Conservation (phyloP, 2,797 vertebrate genomes). For the Psittacula derbiana region DNA sequence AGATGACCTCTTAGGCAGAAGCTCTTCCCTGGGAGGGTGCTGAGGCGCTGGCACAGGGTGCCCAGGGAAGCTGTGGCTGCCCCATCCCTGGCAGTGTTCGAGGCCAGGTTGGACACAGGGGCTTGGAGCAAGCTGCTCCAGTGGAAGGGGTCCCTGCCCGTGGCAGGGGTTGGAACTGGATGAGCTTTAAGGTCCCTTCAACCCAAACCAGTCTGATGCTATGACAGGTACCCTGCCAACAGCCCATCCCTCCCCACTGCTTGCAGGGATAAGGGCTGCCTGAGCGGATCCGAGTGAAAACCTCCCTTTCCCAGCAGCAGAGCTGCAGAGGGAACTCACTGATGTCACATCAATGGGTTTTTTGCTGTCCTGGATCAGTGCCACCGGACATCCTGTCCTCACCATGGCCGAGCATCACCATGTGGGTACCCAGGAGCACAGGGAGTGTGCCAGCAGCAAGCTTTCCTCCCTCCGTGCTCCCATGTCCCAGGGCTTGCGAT, state of each 20-base stretch:
- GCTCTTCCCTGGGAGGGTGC: not conserved
- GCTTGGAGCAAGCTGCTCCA: no score
- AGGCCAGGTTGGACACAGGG: no score
- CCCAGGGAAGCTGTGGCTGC: no score
- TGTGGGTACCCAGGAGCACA: not conserved
- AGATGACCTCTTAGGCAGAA: not conserved
- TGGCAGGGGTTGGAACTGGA: no score
- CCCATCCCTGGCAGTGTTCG: no score
- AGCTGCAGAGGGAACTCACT: not conserved
- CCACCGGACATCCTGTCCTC: not conserved
- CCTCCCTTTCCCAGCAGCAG: not conserved
- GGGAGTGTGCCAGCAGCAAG: not conserved
- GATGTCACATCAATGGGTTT: not conserved
- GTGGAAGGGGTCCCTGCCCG: no score
- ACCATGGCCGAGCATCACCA: not conserved
- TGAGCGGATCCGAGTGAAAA: not conserved
- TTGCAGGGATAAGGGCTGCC: not conserved
- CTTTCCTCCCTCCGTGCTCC: not conserved
- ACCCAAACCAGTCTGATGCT: not conserved
- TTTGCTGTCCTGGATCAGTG: not conserved
- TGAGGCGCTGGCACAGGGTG: no score
- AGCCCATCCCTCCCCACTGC: not conserved
- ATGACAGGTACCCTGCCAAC: not conserved
- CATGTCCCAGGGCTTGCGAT: not conserved
- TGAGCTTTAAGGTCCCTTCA: not conserved